These are phyloP conservation scores for Thalassoma bifasciatum DNA, from an alignment of 2,113 vertebrate genomes.

Conservation along the genomic window DNA sequence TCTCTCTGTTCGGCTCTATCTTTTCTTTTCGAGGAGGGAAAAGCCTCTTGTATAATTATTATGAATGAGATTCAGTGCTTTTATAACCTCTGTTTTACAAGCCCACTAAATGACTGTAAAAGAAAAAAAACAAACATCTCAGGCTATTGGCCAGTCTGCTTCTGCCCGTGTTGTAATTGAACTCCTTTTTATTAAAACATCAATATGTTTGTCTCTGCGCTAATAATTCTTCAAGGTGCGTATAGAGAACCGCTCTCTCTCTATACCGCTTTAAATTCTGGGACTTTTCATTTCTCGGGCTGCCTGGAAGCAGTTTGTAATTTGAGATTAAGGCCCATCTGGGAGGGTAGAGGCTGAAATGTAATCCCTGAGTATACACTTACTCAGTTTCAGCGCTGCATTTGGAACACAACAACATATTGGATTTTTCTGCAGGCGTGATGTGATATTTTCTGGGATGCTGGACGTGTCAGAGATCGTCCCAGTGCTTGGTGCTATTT, in stretches of 20 bases:
- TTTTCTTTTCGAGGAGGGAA: not conserved
- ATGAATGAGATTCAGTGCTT: not conserved
- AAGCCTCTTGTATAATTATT: not conserved
- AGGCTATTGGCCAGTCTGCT: not conserved
- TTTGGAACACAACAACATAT: slow-evolving; percentile 55
- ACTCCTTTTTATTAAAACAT: slow-evolving; percentile 12
- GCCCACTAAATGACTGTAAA: not conserved
- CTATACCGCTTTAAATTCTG: not conserved
- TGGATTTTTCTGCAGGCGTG: slow-evolving; percentile 62
- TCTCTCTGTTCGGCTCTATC: not conserved
- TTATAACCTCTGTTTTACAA: not conserved
- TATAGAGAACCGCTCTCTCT: not conserved
- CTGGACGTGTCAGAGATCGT: slow-evolving; percentile 13
- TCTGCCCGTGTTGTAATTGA: not conserved
- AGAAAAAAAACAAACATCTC: not conserved
- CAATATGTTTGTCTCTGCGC: not conserved
- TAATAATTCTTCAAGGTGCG: not conserved
- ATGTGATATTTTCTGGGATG: slow-evolving; percentile 44
- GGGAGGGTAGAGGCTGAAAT: slow-evolving; percentile 55
- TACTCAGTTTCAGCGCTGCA: slow-evolving; percentile 43
- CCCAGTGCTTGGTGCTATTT: slow-evolving; percentile 5
- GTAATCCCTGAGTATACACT: slow-evolving; percentile 60
- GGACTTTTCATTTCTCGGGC: slow-evolving; percentile 21
- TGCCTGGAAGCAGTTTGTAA: slow-evolving; percentile 53
- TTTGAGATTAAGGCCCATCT: slow-evolving; percentile 67